Base-by-base conservation (phyloP, 1,140 invertebrate genomes). In the Pseudoatta argentina region DNA sequence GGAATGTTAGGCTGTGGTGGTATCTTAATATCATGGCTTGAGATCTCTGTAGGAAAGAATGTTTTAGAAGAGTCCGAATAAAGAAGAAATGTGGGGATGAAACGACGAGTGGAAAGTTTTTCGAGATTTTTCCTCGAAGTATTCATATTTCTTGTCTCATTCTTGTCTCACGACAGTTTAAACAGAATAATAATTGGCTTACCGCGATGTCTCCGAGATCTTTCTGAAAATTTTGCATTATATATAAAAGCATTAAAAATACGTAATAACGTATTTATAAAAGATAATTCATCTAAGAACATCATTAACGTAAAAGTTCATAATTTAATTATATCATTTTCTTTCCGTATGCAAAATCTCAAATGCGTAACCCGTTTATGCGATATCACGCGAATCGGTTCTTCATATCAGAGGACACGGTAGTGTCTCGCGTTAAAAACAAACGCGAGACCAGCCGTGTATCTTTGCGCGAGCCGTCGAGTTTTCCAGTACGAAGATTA, bases 1-100 rank as follows among this genome's bases (percentile, higher is more conserved):
- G 79, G 3, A 59, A 51, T n/a, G 18, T 39, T 24, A n/a, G 24
- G 30, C n/a, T 18, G 30, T 30, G 30, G 21, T 59, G 79, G 79
- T 24, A 8, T 24, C 78, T 34, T 21, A 12, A 12, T 24, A 34
- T 34, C 34, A 24, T 44, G 12, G 14, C 69, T 63, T 10, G 34
- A 59, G n/a, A 75, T 59, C 8, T 30, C 14, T 24, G 24, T 63
- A 75, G 75, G 55, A 61, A 83, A 75, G 79, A 83, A 63, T 83
- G 44, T 73, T 75, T 73, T 75, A 83, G 72, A 27, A 83, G 69
- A 83, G 24, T 75, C 51, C 44, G 79, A 83, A 83, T 83, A 55
- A 83, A 83, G 79, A 83, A 63, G 53, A 73, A 83, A 83, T 51
- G 39, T 39, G 39, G 16, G 34, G 59, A 30, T 14, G 24, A 73